These are phyloP conservation scores for Henicopernis longicauda DNA, from an alignment of 2,113 vertebrate species.

Conservation along the genomic window DNA sequence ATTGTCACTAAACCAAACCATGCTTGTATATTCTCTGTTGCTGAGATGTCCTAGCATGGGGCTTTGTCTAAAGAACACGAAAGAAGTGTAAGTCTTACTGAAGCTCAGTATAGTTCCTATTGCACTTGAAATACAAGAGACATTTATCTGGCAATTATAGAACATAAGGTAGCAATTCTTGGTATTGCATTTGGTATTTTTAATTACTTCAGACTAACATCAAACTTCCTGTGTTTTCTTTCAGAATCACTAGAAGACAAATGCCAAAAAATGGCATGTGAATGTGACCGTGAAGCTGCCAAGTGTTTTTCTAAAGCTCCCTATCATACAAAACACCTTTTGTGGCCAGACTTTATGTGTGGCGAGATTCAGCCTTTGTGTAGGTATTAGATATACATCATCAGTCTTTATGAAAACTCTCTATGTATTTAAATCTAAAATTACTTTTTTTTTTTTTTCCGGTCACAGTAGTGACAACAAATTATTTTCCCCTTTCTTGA, in stretches of 20 bases:
- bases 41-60: not conserved
- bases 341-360: constrained; percentile 84
- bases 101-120: not conserved
- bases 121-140: not conserved
- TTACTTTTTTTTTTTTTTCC: not conserved
- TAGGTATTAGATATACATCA: not conserved
- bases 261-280: constrained; percentile 85
- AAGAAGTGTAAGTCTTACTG: not conserved
- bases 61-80: not conserved
- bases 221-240: constrained; percentile 48
- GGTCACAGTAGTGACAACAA: not conserved
- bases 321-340: constrained; percentile 74
- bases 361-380: constrained; percentile 75
- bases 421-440: not conserved
- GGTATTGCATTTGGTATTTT: not conserved
- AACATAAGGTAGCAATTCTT: not conserved
- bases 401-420: not conserved
- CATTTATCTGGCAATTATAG: not conserved
- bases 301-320: constrained; percentile 79
- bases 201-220: not conserved
- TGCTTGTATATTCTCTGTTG: not conserved
- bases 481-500: not conserved
- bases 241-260: constrained; percentile 79
- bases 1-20: not conserved
- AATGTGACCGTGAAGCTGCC: constrained; percentile 84